Evolutionary conservation across 2,797 vertebrate species (phyloP), one percentile per base, ranked within the genome.

Genomic region (Acridotheres tristis): DNA sequence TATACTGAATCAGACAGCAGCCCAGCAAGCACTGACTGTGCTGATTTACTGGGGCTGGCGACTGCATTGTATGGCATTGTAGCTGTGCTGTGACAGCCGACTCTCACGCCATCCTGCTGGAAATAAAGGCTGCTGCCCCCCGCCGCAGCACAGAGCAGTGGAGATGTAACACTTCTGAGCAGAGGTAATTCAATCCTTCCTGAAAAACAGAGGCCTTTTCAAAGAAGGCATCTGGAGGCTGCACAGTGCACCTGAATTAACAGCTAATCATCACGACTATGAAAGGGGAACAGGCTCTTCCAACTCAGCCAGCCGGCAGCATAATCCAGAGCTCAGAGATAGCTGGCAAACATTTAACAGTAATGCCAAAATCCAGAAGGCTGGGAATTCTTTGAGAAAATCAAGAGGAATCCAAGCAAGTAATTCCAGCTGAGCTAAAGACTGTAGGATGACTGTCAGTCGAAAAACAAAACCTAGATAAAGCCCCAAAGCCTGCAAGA

Each of bases 351-450:
- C 77, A 67, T 43, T 89, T 71, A 90, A 43, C 42, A 65, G 74
- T 51, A 95, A 87, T 40, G 55, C 93, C 83, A 61, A 87, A 90
- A 87, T 85, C 67, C 72, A 86, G 67, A 76, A 84, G 71, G 85
- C 93, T 55, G 18, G 55, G 69, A 81, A 90, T 71, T 69, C 83
- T 88, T 82, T 87, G 67, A 94, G 83, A 91, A 95, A 95, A 93
- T 61, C 77, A 82, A 61, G 83, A 63, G 29, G 63, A 95, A 91
- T 90, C 67, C 85, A 90, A 2, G 2, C 26, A 73, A 63, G 77
- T 86, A 95, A 76, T 87, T 93, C 91, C 83, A 84, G 83, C 85
- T 82, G 94, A 85, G 93, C 74, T 83, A 13, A 50, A 93, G 91
- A 79, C 1, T 85, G 88, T 21, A 51, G 42, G 71, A 84, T 55